Evolutionary conservation across 2,888 invertebrate genomes (phyloP).

Genomic region (Ophioninae sp.): DNA sequence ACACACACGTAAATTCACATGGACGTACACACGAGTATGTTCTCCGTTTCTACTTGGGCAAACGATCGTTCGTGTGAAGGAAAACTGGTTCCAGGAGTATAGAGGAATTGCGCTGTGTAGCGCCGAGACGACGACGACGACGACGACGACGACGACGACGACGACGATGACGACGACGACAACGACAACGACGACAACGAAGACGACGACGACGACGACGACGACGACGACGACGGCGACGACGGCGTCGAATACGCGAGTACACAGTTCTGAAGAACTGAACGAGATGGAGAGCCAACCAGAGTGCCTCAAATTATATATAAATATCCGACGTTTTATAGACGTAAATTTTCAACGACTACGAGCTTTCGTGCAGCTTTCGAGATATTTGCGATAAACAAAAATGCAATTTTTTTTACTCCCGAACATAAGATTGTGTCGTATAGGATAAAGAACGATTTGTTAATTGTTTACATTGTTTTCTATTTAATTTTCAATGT

Average conservation of each 20-base stretch:
- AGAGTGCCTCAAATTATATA: conserved; percentile 21
- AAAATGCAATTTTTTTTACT: not conserved
- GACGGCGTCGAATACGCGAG: conserved; percentile 1
- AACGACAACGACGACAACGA: too few relatives aligned
- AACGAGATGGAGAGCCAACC: conserved; percentile 23
- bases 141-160: conserved; percentile 16
- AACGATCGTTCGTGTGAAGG: conserved; percentile 69
- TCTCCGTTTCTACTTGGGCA: conserved; percentile 56
- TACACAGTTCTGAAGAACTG: conserved; percentile 21
- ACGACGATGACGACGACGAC: not conserved
- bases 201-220: too few relatives aligned
- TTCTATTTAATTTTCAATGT: too few relatives aligned
- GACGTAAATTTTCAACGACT: not conserved
- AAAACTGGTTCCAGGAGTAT: conserved; percentile 80
- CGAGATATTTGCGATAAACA: not conserved
- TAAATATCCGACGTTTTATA: not conserved
- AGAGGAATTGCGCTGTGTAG: conserved; percentile 75
- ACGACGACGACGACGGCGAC: conserved; percentile 38
- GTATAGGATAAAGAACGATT: not conserved
- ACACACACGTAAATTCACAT: not conserved
- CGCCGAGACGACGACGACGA: conserved; percentile 47
- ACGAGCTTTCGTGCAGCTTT: not conserved
- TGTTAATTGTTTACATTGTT: not conserved
- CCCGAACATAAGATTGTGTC: not conserved
- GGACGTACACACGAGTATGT: conserved; percentile 22